Conservation (phyloP, 2,797 vertebrate genomes). For the Ptychobarbus kaznakovi region DNA sequence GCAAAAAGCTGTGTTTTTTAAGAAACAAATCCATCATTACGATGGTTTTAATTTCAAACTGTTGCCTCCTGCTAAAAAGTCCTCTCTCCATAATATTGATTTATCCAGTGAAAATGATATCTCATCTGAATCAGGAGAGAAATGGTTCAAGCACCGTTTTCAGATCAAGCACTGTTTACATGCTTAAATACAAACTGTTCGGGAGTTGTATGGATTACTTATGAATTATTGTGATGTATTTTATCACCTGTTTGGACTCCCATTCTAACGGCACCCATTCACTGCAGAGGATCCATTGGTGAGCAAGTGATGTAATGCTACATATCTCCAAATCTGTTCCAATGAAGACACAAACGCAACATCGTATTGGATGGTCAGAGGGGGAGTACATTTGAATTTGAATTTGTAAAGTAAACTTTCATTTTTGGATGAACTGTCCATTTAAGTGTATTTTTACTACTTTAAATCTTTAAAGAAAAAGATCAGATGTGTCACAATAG, state of each 20-base stretch:
- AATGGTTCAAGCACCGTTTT: neutral
- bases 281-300: neutral
- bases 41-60: no score
- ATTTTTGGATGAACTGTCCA: neutral
- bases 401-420: neutral
- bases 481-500: constrained; percentile 1
- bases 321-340: neutral
- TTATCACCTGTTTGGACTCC: neutral
- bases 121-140: neutral
- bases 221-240: no score
- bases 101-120: no score
- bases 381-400: neutral
- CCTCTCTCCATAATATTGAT: no score
- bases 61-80: no score
- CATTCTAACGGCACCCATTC: neutral
- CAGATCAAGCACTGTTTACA: neutral
- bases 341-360: neutral
- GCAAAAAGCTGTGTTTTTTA: no score
- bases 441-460: neutral
- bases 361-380: neutral
- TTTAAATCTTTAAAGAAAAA: neutral
- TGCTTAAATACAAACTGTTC: neutral
- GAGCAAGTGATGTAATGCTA: neutral
- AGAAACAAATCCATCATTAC: no score
- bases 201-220: no score